Percentiles rank a stretch among this genome's conserved stretches.
These are phyloP conservation scores for Zenarchopterus dispar DNA, from an alignment of 2,797 vertebrate genomes.

Conservation along the genomic window DNA sequence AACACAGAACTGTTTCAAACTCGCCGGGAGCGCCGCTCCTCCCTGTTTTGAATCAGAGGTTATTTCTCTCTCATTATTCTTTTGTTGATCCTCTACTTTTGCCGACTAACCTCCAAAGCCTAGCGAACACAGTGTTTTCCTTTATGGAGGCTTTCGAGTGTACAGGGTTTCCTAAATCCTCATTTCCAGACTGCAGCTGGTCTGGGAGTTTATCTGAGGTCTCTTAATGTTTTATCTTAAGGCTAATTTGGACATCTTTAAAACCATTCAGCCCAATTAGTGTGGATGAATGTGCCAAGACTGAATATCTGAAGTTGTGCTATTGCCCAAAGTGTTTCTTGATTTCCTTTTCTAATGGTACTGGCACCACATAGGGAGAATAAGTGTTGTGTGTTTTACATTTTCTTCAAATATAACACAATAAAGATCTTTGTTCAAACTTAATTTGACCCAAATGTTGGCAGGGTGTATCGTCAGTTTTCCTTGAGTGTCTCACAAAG, in stretches of 20 bases:
- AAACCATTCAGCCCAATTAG: conserved; percentile 53
- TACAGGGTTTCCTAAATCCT: conserved; percentile 23
- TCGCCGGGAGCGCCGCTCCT: conserved; percentile 31
- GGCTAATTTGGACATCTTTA: conserved; percentile 46
- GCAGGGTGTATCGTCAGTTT: conserved; percentile 44
- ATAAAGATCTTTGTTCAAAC: conserved; percentile 63
- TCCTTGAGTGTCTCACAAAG: conserved; percentile 68
- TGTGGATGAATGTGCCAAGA: conserved; percentile 41
- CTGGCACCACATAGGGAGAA: conserved; percentile 40
- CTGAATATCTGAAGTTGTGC: conserved; percentile 50
- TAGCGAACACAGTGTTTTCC: conserved; percentile 15
- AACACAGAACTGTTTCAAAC: conserved; percentile 50
- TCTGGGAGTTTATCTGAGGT: conserved; percentile 45
- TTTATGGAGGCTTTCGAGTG: conserved; percentile 16
- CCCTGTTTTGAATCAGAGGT: conserved; percentile 49
- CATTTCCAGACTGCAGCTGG: conserved; percentile 46
- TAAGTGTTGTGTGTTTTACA: conserved; percentile 53
- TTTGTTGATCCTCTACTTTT: conserved; percentile 41
- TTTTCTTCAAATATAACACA: conserved; percentile 51
- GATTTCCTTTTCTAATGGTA: conserved; percentile 46
- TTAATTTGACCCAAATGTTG: conserved; percentile 74
- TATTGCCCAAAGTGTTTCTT: conserved; percentile 52
- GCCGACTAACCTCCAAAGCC: conserved; percentile 46
- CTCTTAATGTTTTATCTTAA: conserved; percentile 47
- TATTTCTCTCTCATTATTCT: conserved; percentile 71